Evolutionary conservation across 2,888 invertebrate genomes (phyloP).

Genomic region (Drosophila leonis): DNA sequence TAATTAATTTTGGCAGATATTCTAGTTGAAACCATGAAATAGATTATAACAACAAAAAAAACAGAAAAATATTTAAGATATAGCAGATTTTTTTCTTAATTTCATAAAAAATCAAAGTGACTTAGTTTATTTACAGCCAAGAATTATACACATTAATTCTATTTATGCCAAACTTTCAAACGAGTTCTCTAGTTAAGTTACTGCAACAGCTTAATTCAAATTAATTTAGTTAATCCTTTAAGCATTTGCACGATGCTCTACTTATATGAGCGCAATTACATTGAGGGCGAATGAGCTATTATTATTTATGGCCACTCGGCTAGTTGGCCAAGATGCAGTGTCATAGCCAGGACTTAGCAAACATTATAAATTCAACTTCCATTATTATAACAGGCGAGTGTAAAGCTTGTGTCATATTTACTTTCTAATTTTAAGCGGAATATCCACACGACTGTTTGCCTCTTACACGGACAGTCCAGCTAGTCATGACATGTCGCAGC

Average conservation of each 20-base stretch:
- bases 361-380: background rate
- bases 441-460: background rate
- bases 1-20: too few relatives aligned
- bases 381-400: background rate
- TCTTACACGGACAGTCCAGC: background rate
- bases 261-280: background rate
- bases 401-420: background rate
- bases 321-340: constrained; percentile 3
- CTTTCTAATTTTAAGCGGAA: background rate
- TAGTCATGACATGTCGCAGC: constrained; percentile 6
- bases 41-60: too few relatives aligned
- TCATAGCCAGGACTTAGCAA: background rate
- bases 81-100: too few relatives aligned
- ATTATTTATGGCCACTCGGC: constrained; percentile 52
- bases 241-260: background rate
- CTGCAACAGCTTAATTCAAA: background rate
- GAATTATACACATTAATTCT: too few relatives aligned
- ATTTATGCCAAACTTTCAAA: background rate
- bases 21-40: too few relatives aligned
- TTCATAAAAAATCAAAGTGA: too few relatives aligned
- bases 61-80: too few relatives aligned
- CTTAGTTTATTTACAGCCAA: too few relatives aligned
- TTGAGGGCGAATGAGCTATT: constrained; percentile 47
- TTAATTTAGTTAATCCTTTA: constrained; percentile 14
- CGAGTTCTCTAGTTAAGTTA: background rate